These are phyloP conservation scores for Cryptops parisi DNA, from an alignment of 2,888 invertebrate genomes.

Conservation along the genomic window DNA sequence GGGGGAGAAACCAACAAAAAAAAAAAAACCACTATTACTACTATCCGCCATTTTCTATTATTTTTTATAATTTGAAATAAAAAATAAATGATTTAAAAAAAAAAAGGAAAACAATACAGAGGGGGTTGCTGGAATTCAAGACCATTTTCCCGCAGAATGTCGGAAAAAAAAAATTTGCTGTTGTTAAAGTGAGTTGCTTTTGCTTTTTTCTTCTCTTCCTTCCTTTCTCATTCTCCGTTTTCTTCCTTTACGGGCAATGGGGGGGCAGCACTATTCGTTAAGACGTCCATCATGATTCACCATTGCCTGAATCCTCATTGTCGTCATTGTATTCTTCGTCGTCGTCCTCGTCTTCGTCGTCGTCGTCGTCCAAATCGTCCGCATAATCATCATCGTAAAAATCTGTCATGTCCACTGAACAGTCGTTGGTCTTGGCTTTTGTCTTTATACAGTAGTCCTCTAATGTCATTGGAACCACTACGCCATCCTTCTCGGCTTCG, in stretches of 20 bases:
- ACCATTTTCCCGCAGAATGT: no score
- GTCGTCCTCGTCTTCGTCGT: slow-evolving; percentile 31
- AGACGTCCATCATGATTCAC: slow-evolving; percentile 64
- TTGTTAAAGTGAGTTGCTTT: no score
- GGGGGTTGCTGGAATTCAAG: slow-evolving; percentile 5
- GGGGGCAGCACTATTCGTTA: no score
- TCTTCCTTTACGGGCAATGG: no score
- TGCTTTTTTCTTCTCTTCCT: no score
- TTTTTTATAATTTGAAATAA: neutral
- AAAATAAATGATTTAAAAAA: neutral
- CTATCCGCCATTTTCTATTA: no score
- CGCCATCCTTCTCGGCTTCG: slow-evolving; percentile 93
- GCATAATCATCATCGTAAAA: slow-evolving; percentile 86
- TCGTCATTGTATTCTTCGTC: slow-evolving; percentile 46
- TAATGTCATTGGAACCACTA: slow-evolving; percentile 88
- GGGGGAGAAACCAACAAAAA: no score
- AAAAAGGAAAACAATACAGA: neutral
- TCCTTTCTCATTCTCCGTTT: no score
- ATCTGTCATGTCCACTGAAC: slow-evolving; percentile 78
- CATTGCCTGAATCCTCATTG: slow-evolving; percentile 81
- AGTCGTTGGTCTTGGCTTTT: slow-evolving; percentile 70
- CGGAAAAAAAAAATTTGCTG: no score
- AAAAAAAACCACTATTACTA: no score
- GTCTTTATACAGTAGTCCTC: slow-evolving; percentile 94
- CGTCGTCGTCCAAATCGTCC: slow-evolving; percentile 51